A percentile compares a stretch with the other conserved stretches of the same genome.
Evolutionary conservation across 2,888 invertebrate species (phyloP).

Genomic region (Anthrax anthrax): DNA sequence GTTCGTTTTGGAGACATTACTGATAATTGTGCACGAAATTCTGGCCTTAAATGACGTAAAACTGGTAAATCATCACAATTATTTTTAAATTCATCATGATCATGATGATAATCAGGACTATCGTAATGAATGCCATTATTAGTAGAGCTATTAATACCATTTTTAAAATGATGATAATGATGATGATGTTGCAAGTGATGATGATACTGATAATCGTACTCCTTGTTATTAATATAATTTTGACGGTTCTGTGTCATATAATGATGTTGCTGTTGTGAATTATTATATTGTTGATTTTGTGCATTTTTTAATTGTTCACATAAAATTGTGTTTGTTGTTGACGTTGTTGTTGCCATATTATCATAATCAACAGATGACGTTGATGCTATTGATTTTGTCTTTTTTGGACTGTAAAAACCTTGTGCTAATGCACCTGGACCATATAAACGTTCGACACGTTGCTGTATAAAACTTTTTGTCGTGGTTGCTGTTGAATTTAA

Average conservation of each 20-base stretch:
- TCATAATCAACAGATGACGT: not conserved
- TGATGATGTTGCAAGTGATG: too few relatives aligned
- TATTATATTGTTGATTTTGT: conserved; percentile 7
- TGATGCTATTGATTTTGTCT: conserved; percentile 14
- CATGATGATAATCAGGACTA: too few relatives aligned
- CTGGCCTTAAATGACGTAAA: conserved; percentile 66
- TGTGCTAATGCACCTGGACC: conserved; percentile 77
- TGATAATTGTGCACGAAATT: conserved; percentile 72
- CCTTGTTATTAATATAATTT: not conserved
- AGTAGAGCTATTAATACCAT: too few relatives aligned
- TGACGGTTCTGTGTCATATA: not conserved
- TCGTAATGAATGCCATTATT: too few relatives aligned
- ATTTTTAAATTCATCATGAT: not conserved
- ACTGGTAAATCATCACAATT: conserved; percentile 46
- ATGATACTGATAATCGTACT: too few relatives aligned
- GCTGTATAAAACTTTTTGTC: conserved; percentile 69
- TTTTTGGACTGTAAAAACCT: conserved; percentile 57
- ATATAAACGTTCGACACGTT: conserved; percentile 74
- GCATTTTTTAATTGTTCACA: conserved; percentile 15
- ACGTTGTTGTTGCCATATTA: not conserved
- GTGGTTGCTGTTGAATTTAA: conserved; percentile 26
- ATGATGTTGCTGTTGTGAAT: not conserved
- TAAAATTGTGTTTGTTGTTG: conserved; percentile 2
- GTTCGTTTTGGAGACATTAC: conserved; percentile 39
- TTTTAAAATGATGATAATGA: not conserved